phyloP scores from a whole-genome alignment of 2,797 vertebrate species.

The Sus cebifrons region DNA sequence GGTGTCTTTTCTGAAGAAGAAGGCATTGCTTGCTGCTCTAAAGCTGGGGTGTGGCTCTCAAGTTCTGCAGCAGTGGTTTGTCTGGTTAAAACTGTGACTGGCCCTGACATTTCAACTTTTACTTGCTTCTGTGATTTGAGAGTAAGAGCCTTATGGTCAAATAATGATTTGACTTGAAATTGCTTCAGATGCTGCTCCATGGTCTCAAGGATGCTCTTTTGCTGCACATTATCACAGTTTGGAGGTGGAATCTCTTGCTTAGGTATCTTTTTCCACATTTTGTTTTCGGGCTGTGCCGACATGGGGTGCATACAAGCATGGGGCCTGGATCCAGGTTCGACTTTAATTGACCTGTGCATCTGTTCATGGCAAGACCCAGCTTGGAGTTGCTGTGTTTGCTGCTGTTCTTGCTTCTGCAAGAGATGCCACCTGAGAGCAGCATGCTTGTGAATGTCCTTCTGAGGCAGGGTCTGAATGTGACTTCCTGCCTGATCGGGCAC shows the following conservation, averaged over 20 bases:
- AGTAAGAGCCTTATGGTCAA: conserved; percentile 95
- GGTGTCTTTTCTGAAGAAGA: conserved; percentile 93
- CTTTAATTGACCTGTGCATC: conserved; percentile 92
- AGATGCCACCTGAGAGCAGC: conserved; percentile 96
- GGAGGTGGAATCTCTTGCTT: conserved; percentile 91
- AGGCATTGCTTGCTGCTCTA: conserved; percentile 89
- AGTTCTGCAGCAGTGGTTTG: conserved; percentile 91
- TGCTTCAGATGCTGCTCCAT: conserved; percentile 98
- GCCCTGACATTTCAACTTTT: conserved; percentile 96
- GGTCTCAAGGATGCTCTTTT: conserved; percentile 96
- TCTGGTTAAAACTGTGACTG: conserved; percentile 94
- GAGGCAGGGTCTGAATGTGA: conserved; percentile 86
- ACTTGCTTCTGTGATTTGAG: conserved; percentile 95
- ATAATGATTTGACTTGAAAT: conserved; percentile 95
- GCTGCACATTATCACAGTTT: conserved; percentile 88
- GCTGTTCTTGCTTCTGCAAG: conserved; percentile 95
- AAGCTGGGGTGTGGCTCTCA: conserved; percentile 84
- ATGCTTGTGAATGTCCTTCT: conserved; percentile 94
- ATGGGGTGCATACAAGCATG: conserved; percentile 89
- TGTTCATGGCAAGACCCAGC: conserved; percentile 87
- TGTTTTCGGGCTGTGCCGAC: conserved; percentile 89
- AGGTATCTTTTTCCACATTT: conserved; percentile 90
- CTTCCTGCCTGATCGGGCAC: conserved; percentile 85
- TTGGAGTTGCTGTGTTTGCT: conserved; percentile 91
- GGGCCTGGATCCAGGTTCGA: conserved; percentile 92